A percentile compares a stretch with the other conserved stretches of the same genome.
phyloP scores from a whole-genome alignment of 1,140 invertebrate genomes.

The Oedothorax gibbosus region DNA sequence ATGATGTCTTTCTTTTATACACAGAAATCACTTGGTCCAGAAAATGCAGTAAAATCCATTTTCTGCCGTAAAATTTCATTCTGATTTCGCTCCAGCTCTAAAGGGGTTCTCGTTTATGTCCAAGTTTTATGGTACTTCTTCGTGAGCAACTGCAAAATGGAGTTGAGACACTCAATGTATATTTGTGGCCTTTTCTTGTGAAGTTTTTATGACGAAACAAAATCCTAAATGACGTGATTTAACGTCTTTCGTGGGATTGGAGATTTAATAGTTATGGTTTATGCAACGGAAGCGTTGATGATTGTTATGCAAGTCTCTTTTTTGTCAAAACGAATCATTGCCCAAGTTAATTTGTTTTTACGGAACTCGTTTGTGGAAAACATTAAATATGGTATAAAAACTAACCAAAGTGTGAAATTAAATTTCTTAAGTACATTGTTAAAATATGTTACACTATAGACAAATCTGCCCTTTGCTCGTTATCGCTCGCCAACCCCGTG shows the following conservation, averaged over 20 bases:
- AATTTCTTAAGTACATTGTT: no score
- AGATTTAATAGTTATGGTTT: no score
- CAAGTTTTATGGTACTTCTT: conserved; percentile 16
- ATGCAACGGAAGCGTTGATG: no score
- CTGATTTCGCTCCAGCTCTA: background rate
- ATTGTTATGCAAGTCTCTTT: no score
- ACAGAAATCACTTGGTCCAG: conserved; percentile 7
- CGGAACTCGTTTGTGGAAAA: no score
- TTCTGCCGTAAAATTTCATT: conserved; percentile 9
- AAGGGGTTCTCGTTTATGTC: conserved; percentile 25
- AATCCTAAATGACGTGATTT: background rate
- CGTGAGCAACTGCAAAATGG: background rate
- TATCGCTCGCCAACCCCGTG: no score
- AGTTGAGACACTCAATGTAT: conserved; percentile 4
- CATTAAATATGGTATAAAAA: no score
- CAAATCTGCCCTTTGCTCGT: no score
- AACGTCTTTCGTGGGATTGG: background rate
- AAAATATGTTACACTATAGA: no score
- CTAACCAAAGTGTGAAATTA: no score
- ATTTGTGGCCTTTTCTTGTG: conserved; percentile 13
- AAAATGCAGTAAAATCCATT: conserved; percentile 41
- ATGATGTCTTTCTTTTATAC: conserved; percentile 12
- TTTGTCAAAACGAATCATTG: no score
- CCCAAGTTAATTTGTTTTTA: no score
- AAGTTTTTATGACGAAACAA: conserved; percentile 1